These are phyloP conservation scores for Ctenomys sociabilis DNA, from an alignment of 2,113 vertebrate genomes.

Conservation along the genomic window DNA sequence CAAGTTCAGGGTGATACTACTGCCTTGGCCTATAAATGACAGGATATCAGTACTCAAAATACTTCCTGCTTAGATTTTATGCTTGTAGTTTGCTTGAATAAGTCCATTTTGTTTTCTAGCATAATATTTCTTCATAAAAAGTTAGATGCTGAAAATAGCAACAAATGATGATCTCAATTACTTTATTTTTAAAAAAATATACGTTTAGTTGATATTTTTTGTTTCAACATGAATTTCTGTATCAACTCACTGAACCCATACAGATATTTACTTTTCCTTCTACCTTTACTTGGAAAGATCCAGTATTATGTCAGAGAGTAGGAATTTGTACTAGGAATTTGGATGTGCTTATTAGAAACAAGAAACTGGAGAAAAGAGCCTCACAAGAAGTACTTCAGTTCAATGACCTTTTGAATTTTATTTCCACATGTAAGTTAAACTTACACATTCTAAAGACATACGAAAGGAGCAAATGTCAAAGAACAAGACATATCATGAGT, in stretches of 20 bases:
- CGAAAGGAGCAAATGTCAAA: not conserved
- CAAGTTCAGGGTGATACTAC: not conserved
- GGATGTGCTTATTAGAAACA: not conserved
- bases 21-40: not conserved
- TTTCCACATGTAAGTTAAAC: conserved; percentile 9
- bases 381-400: not conserved
- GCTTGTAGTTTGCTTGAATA: not conserved
- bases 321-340: not conserved
- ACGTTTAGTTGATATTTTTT: not conserved
- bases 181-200: not conserved
- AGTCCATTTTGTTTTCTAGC: not conserved
- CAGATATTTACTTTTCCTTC: not conserved
- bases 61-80: not conserved
- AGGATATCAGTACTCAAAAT: not conserved
- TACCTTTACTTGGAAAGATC: not conserved
- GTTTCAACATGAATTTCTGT: not conserved
- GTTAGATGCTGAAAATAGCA: not conserved
- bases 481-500: not conserved
- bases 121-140: not conserved
- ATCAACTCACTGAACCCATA: not conserved
- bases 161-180: not conserved
- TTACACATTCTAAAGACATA: not conserved
- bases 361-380: not conserved
- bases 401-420: conserved; percentile 2
- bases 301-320: not conserved